Evolutionary conservation across 2,113 vertebrate species (phyloP).

Genomic region (Aptenodytes patagonicus): DNA sequence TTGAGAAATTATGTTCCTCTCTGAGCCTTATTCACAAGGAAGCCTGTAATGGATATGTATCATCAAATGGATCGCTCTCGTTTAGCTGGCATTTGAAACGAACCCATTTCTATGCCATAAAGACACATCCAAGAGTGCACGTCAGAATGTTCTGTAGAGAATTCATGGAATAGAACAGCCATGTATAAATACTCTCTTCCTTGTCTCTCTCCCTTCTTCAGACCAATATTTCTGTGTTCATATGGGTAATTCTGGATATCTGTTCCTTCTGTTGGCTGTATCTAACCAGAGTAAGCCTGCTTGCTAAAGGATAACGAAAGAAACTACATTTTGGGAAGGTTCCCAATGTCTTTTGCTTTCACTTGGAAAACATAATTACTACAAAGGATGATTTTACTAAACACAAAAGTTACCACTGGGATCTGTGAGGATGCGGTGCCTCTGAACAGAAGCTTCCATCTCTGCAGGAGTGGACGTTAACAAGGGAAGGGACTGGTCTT

Average conservation of each 20-base stretch:
- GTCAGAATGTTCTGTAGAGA: not conserved
- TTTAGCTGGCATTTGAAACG: not conserved
- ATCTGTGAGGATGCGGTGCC: not conserved
- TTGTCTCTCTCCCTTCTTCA: not conserved
- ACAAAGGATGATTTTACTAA: not conserved
- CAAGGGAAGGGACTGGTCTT: not conserved
- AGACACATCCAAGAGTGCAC: not conserved
- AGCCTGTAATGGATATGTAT: not conserved
- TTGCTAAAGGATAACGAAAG: not conserved
- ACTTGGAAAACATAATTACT: not conserved
- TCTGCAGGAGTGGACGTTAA: not conserved
- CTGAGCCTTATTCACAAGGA: not conserved
- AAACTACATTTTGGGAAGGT: not conserved
- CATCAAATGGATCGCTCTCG: not conserved
- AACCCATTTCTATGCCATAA: not conserved
- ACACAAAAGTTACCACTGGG: not conserved
- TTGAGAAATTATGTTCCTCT: not conserved
- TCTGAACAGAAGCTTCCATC: slow-evolving; percentile 7
- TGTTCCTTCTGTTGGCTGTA: not conserved
- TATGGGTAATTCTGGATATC: not conserved
- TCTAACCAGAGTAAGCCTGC: not conserved
- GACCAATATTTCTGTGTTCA: not conserved
- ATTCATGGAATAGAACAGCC: not conserved
- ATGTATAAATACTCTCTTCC: not conserved
- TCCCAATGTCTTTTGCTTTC: not conserved